Conservation (phyloP, 2,113 vertebrate species). For the Hemicordylus capensis region DNA sequence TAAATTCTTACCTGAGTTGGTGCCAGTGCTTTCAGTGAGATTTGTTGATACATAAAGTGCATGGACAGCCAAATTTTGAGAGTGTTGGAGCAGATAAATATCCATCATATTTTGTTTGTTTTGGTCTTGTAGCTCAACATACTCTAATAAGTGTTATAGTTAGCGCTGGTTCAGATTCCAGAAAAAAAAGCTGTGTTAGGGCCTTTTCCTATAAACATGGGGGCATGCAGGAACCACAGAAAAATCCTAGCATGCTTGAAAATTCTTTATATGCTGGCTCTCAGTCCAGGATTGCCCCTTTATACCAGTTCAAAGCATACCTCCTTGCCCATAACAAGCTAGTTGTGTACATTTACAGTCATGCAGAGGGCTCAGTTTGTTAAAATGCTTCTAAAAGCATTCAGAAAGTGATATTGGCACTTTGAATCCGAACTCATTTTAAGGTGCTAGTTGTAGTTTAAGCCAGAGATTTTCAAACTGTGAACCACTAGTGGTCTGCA, state of each 20-base stretch:
- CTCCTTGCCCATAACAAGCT: not conserved
- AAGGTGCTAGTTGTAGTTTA: no score
- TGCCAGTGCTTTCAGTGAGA: not conserved
- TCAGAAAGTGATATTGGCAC: not conserved
- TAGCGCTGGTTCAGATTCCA: not conserved
- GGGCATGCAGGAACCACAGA: not conserved
- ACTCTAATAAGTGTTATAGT: not conserved
- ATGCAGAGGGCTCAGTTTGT: not conserved
- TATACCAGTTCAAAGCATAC: not conserved
- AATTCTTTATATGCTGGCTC: not conserved
- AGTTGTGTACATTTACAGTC: not conserved
- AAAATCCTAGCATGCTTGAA: not conserved
- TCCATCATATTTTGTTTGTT: not conserved
- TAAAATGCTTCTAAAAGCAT: not conserved
- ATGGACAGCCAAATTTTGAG: no score
- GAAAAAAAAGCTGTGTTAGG: not conserved
- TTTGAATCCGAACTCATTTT: no score
- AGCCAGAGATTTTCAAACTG: no score
- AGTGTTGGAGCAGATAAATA: not conserved
- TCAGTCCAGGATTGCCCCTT: not conserved
- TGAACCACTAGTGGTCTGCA: no score
- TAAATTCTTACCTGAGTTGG: not conserved
- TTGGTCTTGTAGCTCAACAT: not conserved
- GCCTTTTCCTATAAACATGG: not conserved
- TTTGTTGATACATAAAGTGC: not conserved